Evolutionary conservation across 2,113 vertebrate species (phyloP).

Genomic region (Carassius carassius): DNA sequence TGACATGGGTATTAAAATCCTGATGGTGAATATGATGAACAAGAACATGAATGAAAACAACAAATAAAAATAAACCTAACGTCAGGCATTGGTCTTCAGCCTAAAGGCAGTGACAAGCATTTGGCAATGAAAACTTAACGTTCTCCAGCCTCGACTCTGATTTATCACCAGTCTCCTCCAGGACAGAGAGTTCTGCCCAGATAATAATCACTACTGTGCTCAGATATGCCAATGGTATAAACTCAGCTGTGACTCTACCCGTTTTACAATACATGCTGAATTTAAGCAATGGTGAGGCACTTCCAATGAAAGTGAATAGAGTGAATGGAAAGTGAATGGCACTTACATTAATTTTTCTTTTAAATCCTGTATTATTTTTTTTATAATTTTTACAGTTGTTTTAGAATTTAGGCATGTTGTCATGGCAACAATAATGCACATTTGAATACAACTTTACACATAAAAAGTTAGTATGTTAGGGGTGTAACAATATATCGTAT

Average conservation of each 20-base stretch:
- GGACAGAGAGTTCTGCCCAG: slow-evolving; percentile 37
- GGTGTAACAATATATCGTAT: no score
- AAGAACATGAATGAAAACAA: slow-evolving; percentile 13
- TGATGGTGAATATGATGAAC: not conserved
- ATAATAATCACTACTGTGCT: slow-evolving; percentile 42
- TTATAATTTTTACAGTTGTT: not conserved
- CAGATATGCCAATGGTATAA: slow-evolving; percentile 40
- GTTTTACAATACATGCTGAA: not conserved
- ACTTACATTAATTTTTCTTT: not conserved
- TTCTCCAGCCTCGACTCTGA: slow-evolving; percentile 43
- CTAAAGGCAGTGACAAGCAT: slow-evolving; percentile 42
- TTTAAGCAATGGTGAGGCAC: not conserved
- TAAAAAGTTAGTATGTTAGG: not conserved
- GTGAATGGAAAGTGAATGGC: no score
- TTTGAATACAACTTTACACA: not conserved
- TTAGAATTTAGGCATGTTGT: not conserved
- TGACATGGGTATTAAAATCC: slow-evolving; percentile 15
- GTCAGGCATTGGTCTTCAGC: slow-evolving; percentile 31
- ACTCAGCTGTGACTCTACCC: not conserved
- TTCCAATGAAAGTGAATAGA: not conserved
- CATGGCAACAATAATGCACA: not conserved
- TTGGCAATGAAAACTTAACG: slow-evolving; percentile 26
- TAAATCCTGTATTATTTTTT: not conserved
- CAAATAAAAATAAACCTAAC: slow-evolving; percentile 38
- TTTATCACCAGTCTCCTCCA: slow-evolving; percentile 45